Conservation (phyloP, 2,113 vertebrate species). For the Antennarius striatus region DNA sequence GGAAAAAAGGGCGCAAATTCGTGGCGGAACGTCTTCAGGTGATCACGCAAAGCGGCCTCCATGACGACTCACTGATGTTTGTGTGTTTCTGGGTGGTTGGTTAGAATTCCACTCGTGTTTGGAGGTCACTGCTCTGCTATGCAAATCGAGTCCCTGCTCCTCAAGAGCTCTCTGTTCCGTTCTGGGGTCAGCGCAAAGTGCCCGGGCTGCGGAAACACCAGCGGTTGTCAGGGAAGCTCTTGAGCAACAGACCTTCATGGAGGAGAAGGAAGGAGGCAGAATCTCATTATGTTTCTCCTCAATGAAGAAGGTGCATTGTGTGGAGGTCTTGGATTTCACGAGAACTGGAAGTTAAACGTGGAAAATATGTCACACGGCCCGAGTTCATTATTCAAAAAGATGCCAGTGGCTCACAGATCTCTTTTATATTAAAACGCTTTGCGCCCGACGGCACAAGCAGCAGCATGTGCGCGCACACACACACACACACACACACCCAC, state of each 20-base stretch:
- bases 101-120: constrained; percentile 68
- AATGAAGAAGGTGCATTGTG: constrained; percentile 78
- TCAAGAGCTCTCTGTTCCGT: constrained; percentile 80
- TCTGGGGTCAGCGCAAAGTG: constrained; percentile 61
- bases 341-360: constrained; percentile 54
- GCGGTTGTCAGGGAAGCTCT: constrained; percentile 79
- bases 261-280: constrained; percentile 43
- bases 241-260: constrained; percentile 64
- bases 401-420: constrained; percentile 27
- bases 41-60: background rate
- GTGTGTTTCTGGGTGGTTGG: constrained; percentile 28
- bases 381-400: constrained; percentile 55
- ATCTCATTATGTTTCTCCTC: constrained; percentile 72
- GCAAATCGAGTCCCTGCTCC: constrained; percentile 69
- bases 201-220: constrained; percentile 70
- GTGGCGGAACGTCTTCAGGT: constrained; percentile 33
- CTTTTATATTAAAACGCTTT: constrained; percentile 48
- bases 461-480: background rate
- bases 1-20: background rate
- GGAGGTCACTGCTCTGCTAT: constrained; percentile 69
- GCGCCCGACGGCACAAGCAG: background rate
- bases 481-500: no score
- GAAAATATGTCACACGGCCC: constrained; percentile 70
- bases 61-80: constrained; percentile 10
- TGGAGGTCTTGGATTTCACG: constrained; percentile 30